Conservation (phyloP, 2,888 invertebrate genomes). For the Chrysomela aeneicollis region DNA sequence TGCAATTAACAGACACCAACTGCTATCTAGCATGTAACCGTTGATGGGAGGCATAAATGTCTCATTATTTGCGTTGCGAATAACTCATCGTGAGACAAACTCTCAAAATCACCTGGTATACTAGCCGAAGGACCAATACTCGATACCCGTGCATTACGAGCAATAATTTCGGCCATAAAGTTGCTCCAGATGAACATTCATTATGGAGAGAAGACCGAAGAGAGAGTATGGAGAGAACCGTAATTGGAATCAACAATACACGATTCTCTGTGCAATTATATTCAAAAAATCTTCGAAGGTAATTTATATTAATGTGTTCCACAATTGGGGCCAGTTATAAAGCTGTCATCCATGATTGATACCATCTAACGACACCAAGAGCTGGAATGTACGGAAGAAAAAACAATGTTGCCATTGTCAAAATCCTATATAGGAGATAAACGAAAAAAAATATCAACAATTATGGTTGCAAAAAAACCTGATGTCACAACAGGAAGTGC, state of each 20-base stretch:
- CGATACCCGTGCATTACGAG: conserved; percentile 30
- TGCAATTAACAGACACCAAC: too few relatives aligned
- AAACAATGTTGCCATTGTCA: too few relatives aligned
- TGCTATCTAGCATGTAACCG: too few relatives aligned
- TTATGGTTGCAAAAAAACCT: too few relatives aligned
- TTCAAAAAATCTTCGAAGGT: conserved; percentile 53
- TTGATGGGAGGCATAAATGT: too few relatives aligned
- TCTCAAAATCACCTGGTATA: conserved; percentile 13
- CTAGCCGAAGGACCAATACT: conserved; percentile 10
- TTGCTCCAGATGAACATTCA: conserved; percentile 39
- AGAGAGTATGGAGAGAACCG: conserved; percentile 16
- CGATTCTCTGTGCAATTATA: conserved; percentile 53
- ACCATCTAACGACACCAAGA: conserved; percentile 53
- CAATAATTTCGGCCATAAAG: conserved; percentile 41
- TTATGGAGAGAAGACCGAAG: conserved; percentile 28
- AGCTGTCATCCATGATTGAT: conserved; percentile 57
- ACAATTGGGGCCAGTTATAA: conserved; percentile 56
- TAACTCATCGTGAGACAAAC: too few relatives aligned
- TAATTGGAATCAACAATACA: conserved; percentile 53
- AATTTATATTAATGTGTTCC: conserved; percentile 56
- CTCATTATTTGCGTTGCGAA: too few relatives aligned
- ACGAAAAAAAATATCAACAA: too few relatives aligned
- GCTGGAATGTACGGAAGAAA: too few relatives aligned
- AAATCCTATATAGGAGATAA: too few relatives aligned
- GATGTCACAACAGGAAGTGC: too few relatives aligned